Percentiles rank a stretch among this genome's conserved stretches.
phyloP scores from a whole-genome alignment of 2,113 vertebrate species.

The Nothoprocta perdicaria region DNA sequence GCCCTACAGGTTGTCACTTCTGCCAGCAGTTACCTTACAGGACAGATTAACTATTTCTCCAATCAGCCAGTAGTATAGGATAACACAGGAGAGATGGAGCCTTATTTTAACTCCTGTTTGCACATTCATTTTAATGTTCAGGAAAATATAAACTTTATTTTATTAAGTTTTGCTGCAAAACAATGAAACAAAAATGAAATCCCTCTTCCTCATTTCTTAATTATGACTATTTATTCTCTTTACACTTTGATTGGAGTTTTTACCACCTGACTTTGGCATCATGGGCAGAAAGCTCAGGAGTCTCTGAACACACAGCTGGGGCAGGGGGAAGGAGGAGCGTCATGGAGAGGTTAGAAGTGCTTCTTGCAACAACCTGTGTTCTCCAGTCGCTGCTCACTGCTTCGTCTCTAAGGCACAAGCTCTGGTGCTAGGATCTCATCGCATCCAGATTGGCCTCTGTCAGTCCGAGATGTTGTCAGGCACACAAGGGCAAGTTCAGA shows the following conservation, averaged over 20 bases:
- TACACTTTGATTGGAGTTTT: constrained; percentile 49
- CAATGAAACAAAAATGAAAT: constrained; percentile 60
- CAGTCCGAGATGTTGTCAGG: neutral
- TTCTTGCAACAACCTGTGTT: constrained; percentile 22
- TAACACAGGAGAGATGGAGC: constrained; percentile 36
- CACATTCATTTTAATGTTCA: constrained; percentile 66
- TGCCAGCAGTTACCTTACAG: neutral
- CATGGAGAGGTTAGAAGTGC: constrained; percentile 53
- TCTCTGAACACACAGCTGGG: constrained; percentile 51
- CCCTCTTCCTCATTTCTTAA: neutral
- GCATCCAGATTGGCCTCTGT: neutral
- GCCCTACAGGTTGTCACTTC: neutral
- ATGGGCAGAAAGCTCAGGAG: constrained; percentile 56
- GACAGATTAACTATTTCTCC: neutral
- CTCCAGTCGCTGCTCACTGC: constrained; percentile 63
- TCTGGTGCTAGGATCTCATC: neutral
- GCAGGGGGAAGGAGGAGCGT: neutral
- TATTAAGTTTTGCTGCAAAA: constrained; percentile 71
- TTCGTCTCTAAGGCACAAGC: constrained; percentile 68
- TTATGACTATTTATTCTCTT: constrained; percentile 59
- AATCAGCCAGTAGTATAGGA: neutral
- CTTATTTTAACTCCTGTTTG: neutral
- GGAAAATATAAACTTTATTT: constrained; percentile 64
- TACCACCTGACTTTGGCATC: constrained; percentile 64
- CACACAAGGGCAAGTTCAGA: accelerated